Evolutionary conservation across 2,797 vertebrate species (phyloP).

Genomic region (Selene dorsalis): DNA sequence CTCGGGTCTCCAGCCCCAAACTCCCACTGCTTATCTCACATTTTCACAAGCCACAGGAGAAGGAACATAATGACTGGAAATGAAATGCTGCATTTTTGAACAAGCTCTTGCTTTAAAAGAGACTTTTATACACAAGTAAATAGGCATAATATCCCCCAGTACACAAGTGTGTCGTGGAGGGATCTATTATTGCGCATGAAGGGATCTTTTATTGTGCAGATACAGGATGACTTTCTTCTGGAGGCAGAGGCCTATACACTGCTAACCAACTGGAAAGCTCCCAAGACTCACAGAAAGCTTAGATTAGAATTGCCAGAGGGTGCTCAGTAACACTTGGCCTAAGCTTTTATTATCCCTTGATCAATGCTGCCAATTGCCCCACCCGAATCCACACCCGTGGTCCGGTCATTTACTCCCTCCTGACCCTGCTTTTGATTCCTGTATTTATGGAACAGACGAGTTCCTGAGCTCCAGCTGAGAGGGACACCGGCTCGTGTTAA

Average conservation of each 20-base stretch:
- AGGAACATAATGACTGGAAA: constrained; percentile 57
- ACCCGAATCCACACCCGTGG: constrained; percentile 41
- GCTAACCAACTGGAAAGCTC: constrained; percentile 46
- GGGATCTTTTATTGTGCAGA: constrained; percentile 46
- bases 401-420: constrained; percentile 58
- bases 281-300: constrained; percentile 47
- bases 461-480: constrained; percentile 71
- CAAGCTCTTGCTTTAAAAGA: constrained; percentile 41
- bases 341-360: constrained; percentile 71
- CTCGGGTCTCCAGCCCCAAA: constrained; percentile 44
- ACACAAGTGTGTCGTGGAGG: constrained; percentile 14
- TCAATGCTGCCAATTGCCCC: constrained; percentile 64
- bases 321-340: constrained; percentile 59
- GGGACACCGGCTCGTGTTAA: constrained; percentile 65
- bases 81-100: constrained; percentile 40
- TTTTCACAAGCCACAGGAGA: constrained; percentile 70
- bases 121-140: constrained; percentile 48
- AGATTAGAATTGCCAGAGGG: constrained; percentile 51
- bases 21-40: constrained; percentile 73
- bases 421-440: constrained; percentile 58
- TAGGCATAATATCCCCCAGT: constrained; percentile 21
- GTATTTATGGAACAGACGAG: constrained; percentile 79
- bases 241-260: constrained; percentile 30
- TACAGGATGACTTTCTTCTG: constrained; percentile 46
- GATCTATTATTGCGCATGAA: constrained; percentile 46